Percentiles rank a stretch among this genome's conserved stretches.
Conservation (phyloP, 2,888 invertebrate genomes). For the Harpalus rufipes region DNA sequence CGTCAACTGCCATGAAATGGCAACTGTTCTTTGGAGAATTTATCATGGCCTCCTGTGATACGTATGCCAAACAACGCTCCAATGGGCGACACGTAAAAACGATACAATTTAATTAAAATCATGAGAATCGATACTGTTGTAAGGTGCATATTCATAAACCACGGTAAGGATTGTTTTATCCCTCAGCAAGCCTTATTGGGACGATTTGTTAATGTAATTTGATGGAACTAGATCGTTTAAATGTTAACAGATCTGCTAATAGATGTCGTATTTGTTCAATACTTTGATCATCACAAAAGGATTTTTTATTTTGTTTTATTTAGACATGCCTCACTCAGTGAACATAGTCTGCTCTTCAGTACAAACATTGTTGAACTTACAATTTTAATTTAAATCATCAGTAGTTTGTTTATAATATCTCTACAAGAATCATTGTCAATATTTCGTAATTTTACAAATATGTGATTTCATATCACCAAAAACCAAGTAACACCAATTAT, state of each 20-base stretch:
- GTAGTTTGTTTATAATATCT: too few relatives aligned
- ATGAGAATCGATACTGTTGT: slow-evolving; percentile 40
- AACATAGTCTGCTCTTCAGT: too few relatives aligned
- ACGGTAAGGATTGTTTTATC: slow-evolving; percentile 18
- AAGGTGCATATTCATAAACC: slow-evolving; percentile 41
- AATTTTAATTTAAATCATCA: too few relatives aligned
- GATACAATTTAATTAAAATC: slow-evolving; percentile 57
- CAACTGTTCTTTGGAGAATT: slow-evolving; percentile 66
- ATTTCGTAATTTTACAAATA: too few relatives aligned
- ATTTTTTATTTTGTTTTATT: not conserved
- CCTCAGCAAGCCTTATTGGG: slow-evolving; percentile 33
- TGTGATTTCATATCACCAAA: too few relatives aligned
- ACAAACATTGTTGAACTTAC: too few relatives aligned
- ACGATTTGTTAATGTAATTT: slow-evolving; percentile 36
- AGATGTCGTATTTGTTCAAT: slow-evolving; percentile 32
- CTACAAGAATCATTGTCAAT: too few relatives aligned
- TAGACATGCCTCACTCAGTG: too few relatives aligned
- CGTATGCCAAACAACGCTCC: slow-evolving; percentile 47
- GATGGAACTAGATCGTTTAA: slow-evolving; percentile 50
- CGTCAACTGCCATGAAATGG: slow-evolving; percentile 65
- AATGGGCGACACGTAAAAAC: slow-evolving; percentile 49
- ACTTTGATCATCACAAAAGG: not conserved
- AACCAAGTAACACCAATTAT: too few relatives aligned
- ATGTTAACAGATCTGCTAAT: slow-evolving; percentile 26
- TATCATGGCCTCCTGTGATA: slow-evolving; percentile 66